Base-by-base conservation (phyloP, 2,797 vertebrate species). In the Muscicapa striata region DNA sequence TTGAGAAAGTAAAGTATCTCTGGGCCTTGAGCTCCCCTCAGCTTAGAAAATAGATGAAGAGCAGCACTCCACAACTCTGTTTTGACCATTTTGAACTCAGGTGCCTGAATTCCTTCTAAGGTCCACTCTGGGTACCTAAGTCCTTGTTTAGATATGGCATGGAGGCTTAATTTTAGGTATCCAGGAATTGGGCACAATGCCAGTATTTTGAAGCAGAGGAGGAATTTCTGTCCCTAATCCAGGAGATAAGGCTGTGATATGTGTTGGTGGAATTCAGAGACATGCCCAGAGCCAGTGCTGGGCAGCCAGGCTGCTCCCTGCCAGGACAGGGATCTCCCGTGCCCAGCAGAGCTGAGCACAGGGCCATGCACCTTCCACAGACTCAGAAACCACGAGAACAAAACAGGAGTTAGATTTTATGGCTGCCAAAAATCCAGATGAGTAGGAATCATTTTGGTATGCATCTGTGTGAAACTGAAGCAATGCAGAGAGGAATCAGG, bases 321-420 rank as follows among this genome's bases (percentile, higher is more conserved):
- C 0, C 0, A 81, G 57, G 55, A 52, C 73, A 46, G 0, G 0
- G 3, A 23, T 89, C 32, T 67, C 49, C 43, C 7, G 9, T 49
- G 58, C 59, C 24, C 49, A 30, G 16, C 0, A 0, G 87, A 34
- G 23, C 15, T 13, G 22, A 93, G 23, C 34, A 24, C 0, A 0
- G 51, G 79, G 43, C 51, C 51, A 84, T 79, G 62, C 76, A 66
- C 72, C 66, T 93, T 85, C 23, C 62, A 69, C 36, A 13, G 69
- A n/a, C 59, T 69, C 59, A 58, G 62, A 57, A 78, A 40, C 45
- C 38, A 1, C 15, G 29, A 54, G 29, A 79, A 69, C 32, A 54
- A 5, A 79, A 66, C 34, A 85, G 36, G 62, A 94, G 45, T 17
- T 63, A 29, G n/a, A 13, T 58, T 72, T 87, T 59, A 21, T 7